Conservation (phyloP, 2,888 invertebrate genomes). For the Petrolisthes cinctipes region DNA sequence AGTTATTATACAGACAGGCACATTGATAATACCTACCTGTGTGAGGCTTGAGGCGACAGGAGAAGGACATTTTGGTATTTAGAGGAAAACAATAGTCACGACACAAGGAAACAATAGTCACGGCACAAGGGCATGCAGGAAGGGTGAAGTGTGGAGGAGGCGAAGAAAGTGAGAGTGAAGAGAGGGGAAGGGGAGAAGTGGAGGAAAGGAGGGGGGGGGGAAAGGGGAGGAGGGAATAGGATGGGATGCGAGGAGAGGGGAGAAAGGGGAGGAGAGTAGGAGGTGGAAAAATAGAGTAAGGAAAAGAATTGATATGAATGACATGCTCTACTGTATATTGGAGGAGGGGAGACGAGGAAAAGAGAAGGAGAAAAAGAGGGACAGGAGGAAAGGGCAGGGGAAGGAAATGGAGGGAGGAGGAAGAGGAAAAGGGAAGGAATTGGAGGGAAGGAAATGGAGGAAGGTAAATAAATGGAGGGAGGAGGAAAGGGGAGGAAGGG, state of each 20-base stretch:
- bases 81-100: too few relatives aligned
- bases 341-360: not conserved
- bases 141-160: not conserved
- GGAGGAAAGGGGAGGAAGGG: too few relatives aligned
- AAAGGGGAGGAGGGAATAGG: too few relatives aligned
- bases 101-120: not conserved
- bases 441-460: too few relatives aligned
- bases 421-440: too few relatives aligned
- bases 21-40: too few relatives aligned
- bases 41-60: too few relatives aligned
- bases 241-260: too few relatives aligned
- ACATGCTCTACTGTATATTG: not conserved
- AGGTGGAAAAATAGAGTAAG: not conserved
- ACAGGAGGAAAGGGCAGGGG: not conserved
- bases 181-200: not conserved
- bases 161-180: too few relatives aligned
- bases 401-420: not conserved
- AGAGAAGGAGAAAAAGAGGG: not conserved
- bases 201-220: not conserved
- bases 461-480: too few relatives aligned
- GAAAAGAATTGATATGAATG: not conserved
- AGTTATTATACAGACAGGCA: too few relatives aligned
- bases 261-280: not conserved
- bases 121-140: not conserved
- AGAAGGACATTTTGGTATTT: too few relatives aligned